phyloP scores from a whole-genome alignment of 2,797 vertebrate species.

The Linurgus olivaceus region DNA sequence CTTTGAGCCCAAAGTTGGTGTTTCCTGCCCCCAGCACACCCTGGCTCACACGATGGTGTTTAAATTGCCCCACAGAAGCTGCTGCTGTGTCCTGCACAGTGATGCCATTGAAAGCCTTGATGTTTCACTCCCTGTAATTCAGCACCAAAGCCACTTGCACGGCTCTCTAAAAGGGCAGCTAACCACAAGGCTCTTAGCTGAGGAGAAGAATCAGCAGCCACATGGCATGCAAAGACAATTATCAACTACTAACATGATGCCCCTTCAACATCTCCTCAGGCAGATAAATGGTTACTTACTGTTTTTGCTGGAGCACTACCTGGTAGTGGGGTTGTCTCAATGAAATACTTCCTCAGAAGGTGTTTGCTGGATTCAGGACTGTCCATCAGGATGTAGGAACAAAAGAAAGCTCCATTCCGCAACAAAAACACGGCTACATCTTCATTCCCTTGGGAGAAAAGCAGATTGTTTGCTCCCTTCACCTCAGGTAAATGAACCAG shows the following conservation, averaged over 20 bases:
- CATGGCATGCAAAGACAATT: neutral
- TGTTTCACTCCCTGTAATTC: neutral
- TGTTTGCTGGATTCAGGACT: slow-evolving; percentile 84
- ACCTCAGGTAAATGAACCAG: neutral
- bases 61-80: neutral
- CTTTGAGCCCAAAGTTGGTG: neutral
- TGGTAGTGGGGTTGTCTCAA: slow-evolving; percentile 64
- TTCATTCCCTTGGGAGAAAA: slow-evolving; percentile 81
- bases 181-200: neutral
- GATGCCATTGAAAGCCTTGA: neutral
- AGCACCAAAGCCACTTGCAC: neutral
- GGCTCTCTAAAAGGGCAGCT: neutral
- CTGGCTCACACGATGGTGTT: neutral
- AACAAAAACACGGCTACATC: slow-evolving; percentile 88
- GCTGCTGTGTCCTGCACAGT: neutral
- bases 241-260: neutral
- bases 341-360: slow-evolving; percentile 83
- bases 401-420: slow-evolving; percentile 89
- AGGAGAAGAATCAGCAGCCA: neutral
- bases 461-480: neutral
- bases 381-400: slow-evolving; percentile 93
- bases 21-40: neutral
- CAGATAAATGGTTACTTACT: slow-evolving; percentile 63
- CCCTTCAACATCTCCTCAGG: neutral
- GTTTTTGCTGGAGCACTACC: slow-evolving; percentile 51